Percentiles rank a stretch among this genome's conserved stretches.
These are phyloP conservation scores for Lagopus leucura DNA, from an alignment of 2,113 vertebrate species.

Conservation along the genomic window DNA sequence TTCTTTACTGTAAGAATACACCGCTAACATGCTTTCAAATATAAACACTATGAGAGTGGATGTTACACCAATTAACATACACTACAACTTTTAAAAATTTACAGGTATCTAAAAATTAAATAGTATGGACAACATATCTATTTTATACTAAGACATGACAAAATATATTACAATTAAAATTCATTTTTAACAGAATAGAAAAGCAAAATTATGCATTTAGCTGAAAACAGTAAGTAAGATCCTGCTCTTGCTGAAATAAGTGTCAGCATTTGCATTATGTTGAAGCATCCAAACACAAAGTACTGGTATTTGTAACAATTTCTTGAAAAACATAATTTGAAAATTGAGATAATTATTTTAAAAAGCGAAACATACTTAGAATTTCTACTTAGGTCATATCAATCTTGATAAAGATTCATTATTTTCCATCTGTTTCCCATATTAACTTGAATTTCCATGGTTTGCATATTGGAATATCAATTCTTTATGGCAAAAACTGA, in stretches of 20 bases:
- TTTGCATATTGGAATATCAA: not conserved
- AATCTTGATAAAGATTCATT: not conserved
- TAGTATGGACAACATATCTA: not conserved
- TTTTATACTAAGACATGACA: not conserved
- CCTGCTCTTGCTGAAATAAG: not conserved
- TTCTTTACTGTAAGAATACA: not conserved
- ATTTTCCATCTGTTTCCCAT: not conserved
- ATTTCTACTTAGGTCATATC: not conserved
- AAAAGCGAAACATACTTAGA: not conserved
- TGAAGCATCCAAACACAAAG: not conserved
- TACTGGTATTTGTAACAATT: not conserved
- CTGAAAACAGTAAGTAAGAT: not conserved
- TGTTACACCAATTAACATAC: not conserved
- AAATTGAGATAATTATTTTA: not conserved
- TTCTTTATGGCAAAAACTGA: not conserved
- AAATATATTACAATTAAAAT: not conserved
- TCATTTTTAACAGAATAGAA: not conserved
- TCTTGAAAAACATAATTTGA: not conserved
- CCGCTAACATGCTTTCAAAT: not conserved
- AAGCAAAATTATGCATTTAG: not conserved
- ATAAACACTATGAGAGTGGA: not conserved
- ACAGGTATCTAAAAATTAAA: not conserved
- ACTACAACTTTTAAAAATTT: not conserved
- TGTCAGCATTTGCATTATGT: not conserved
- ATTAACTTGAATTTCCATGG: not conserved